Percentiles rank a stretch among this genome's conserved stretches.
Conservation (phyloP, 2,797 vertebrate genomes). For the Coregonus ussuriensis region DNA sequence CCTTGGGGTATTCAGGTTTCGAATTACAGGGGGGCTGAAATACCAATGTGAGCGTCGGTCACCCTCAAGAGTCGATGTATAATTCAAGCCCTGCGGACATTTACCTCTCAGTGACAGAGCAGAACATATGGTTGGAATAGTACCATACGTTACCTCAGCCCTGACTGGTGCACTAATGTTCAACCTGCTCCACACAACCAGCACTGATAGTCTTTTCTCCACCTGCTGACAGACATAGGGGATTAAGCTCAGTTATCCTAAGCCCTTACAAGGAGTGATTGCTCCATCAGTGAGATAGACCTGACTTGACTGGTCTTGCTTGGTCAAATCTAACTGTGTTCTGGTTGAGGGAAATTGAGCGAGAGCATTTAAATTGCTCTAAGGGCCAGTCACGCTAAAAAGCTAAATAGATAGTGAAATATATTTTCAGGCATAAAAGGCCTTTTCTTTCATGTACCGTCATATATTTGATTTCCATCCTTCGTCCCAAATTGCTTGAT, state of each 20-base stretch:
- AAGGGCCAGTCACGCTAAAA: not conserved
- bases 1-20: not conserved
- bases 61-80: too few species aligned
- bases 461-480: not conserved
- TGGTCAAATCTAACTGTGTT: not conserved
- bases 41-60: not conserved
- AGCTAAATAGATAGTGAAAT: not conserved
- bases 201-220: slow-evolving; percentile 1
- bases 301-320: not conserved
- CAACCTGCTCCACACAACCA: slow-evolving; percentile 4
- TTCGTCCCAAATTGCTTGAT: not conserved
- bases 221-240: not conserved
- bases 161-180: slow-evolving; percentile 2
- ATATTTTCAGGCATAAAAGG: not conserved
- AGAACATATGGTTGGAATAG: not conserved
- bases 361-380: not conserved
- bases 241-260: not conserved
- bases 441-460: not conserved
- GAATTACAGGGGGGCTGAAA: too few species aligned
- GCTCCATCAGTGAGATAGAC: not conserved
- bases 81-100: too few species aligned
- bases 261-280: not conserved
- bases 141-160: slow-evolving; percentile 1
- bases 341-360: not conserved
- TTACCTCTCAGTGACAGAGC: slow-evolving; percentile 10